Evolutionary conservation across 1,140 invertebrate genomes (phyloP).

Genomic region (Aphaenogaster rudis): DNA sequence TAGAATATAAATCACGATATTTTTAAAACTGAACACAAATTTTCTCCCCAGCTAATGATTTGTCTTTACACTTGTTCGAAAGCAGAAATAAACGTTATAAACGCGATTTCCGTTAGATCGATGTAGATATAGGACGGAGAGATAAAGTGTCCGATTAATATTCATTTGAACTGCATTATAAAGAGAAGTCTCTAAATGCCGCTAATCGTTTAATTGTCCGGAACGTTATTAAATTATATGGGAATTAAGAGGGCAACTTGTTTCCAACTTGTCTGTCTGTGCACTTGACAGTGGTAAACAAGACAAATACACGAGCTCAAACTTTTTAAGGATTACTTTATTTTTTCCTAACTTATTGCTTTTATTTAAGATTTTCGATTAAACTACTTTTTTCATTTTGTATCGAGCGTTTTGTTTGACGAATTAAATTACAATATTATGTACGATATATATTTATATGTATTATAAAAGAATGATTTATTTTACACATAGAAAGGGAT

Average conservation of each 20-base stretch:
- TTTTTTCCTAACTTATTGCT: background rate
- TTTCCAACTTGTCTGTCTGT: background rate
- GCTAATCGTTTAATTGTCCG: slow-evolving; percentile 56
- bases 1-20: background rate
- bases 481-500: background rate
- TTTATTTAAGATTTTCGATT: background rate
- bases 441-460: background rate
- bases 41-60: background rate
- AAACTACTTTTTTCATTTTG: background rate
- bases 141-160: slow-evolving; percentile 18
- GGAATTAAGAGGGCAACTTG: background rate
- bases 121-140: background rate
- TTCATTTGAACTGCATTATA: slow-evolving; percentile 23
- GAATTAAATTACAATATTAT: background rate
- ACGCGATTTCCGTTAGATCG: background rate
- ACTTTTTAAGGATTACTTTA: slow-evolving; percentile 1
- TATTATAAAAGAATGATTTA: slow-evolving; percentile 4
- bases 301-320: background rate
- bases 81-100: background rate
- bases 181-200: background rate
- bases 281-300: background rate
- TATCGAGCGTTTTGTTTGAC: background rate
- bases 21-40: background rate
- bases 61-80: background rate
- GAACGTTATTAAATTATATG: slow-evolving; percentile 29